Conservation (phyloP, 2,113 vertebrate genomes). For the Hippolais icterina region DNA sequence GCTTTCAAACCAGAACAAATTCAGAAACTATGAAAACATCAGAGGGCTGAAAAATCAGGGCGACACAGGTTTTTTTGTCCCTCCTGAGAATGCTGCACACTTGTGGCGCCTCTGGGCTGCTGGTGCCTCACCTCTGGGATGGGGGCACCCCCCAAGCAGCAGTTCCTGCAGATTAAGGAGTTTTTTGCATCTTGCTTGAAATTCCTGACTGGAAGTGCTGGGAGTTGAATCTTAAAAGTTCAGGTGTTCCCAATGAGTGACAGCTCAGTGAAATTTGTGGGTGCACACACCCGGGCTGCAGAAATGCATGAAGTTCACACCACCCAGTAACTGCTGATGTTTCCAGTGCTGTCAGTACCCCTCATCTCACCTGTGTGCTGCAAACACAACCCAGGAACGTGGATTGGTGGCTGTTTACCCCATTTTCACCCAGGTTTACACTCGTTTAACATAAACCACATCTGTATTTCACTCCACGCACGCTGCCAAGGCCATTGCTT, state of each 20-base stretch:
- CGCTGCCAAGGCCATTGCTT: neutral
- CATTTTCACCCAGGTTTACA: neutral
- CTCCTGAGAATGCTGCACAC: neutral
- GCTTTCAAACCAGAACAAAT: too few species aligned
- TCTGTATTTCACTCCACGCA: neutral
- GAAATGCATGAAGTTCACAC: neutral
- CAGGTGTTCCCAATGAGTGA: neutral
- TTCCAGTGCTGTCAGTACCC: neutral
- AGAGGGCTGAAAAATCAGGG: too few species aligned
- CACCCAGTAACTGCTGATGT: fast-evolving
- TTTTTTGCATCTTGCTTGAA: neutral
- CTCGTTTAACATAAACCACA: neutral
- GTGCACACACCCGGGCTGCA: neutral
- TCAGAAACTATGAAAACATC: too few species aligned
- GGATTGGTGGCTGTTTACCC: neutral
- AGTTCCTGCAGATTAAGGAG: neutral
- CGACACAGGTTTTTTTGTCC: neutral
- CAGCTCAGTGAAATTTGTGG: neutral
- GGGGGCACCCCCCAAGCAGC: neutral
- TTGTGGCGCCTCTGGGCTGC: neutral
- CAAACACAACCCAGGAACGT: neutral
- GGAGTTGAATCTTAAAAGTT: neutral
- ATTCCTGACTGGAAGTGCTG: neutral
- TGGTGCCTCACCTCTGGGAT: neutral
- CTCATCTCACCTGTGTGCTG: neutral